A percentile compares a stretch with the other conserved stretches of the same genome.
Conservation (phyloP, 2,797 vertebrate species). For the Lindbergichthys nudifrons region DNA sequence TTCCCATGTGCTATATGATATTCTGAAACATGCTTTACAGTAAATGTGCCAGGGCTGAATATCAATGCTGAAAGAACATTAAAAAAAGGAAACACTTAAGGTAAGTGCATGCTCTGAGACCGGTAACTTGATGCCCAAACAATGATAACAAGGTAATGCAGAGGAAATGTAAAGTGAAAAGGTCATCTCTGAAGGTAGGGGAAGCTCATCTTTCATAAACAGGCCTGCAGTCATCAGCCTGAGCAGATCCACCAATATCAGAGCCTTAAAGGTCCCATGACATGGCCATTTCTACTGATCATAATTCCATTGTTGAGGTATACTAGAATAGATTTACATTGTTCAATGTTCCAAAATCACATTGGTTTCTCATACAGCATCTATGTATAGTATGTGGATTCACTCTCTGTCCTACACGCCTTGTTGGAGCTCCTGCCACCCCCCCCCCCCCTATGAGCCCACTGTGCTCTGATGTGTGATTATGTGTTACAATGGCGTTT, state of each 20-base stretch:
- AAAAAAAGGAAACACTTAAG: constrained; percentile 20
- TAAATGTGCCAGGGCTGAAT: constrained; percentile 4
- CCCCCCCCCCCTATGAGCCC: too few species aligned
- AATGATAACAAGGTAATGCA: constrained; percentile 38
- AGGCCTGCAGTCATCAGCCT: constrained; percentile 17
- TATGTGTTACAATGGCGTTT: too few species aligned
- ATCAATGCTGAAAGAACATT: constrained; percentile 25
- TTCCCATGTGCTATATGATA: background rate
- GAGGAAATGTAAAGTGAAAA: constrained; percentile 32
- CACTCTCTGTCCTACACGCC: too few species aligned
- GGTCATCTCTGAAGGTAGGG: constrained; percentile 7
- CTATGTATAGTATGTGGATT: too few species aligned
- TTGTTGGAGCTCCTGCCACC: too few species aligned
- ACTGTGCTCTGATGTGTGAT: too few species aligned
- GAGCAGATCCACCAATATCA: constrained; percentile 9
- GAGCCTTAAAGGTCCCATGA: too few species aligned
- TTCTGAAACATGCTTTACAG: constrained; percentile 6
- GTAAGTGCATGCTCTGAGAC: constrained; percentile 29
- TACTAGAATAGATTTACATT: too few species aligned
- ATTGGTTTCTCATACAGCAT: too few species aligned
- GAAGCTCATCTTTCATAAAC: constrained; percentile 4
- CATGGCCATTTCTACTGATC: too few species aligned
- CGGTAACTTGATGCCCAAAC: constrained; percentile 42
- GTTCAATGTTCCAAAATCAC: too few species aligned
- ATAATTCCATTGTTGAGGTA: too few species aligned